phyloP scores from a whole-genome alignment of 1,140 invertebrate species.

The Pogonus chalceus region DNA sequence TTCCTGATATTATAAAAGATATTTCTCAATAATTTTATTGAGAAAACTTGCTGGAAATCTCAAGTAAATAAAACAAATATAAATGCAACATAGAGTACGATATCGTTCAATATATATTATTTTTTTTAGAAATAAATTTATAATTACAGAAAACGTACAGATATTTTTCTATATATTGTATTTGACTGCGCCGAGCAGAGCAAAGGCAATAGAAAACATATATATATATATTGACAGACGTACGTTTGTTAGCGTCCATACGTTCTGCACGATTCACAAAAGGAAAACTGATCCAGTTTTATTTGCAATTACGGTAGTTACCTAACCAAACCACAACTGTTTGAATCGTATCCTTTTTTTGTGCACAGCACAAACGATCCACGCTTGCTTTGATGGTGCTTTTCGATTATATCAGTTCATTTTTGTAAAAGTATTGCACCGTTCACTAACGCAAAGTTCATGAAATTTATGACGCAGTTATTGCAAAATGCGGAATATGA shows the following conservation, averaged over 20 bases:
- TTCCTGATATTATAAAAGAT: too few relatives aligned
- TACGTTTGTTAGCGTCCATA: not conserved
- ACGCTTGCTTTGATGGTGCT: not conserved
- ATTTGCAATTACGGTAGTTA: constrained; percentile 2
- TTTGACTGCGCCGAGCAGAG: too few relatives aligned
- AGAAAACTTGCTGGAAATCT: too few relatives aligned
- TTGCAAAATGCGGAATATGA: not conserved
- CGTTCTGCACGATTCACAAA: not conserved
- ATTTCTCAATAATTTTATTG: too few relatives aligned
- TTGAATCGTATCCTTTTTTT: not conserved
- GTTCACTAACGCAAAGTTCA: not conserved
- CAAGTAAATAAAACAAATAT: too few relatives aligned
- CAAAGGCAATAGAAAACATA: too few relatives aligned
- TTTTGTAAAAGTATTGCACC: not conserved
- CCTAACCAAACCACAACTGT: not conserved
- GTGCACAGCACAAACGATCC: not conserved
- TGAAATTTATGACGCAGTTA: constrained; percentile 2
- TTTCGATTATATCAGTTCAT: not conserved
- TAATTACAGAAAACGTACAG: too few relatives aligned
- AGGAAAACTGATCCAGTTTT: not conserved
- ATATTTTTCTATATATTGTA: too few relatives aligned
- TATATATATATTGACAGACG: too few relatives aligned
- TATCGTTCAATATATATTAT: too few relatives aligned
- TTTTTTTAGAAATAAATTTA: too few relatives aligned
- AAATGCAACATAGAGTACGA: too few relatives aligned